phyloP scores from a whole-genome alignment of 2,797 vertebrate genomes.

The Urocyon cinereoargenteus region DNA sequence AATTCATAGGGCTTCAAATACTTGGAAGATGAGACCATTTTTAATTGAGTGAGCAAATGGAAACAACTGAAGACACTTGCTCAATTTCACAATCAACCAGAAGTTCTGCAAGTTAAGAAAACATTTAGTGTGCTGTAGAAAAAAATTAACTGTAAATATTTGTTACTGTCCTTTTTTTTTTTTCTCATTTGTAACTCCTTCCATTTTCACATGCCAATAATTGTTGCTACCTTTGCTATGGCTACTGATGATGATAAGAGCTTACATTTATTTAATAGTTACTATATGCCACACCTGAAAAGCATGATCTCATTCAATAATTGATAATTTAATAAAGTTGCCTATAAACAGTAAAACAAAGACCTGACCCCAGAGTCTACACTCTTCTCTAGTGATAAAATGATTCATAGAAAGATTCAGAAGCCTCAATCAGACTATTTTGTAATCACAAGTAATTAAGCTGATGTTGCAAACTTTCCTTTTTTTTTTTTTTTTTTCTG shows the following conservation, averaged over 20 bases:
- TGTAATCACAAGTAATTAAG: not conserved
- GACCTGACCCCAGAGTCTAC: not conserved
- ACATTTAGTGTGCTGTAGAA: not conserved
- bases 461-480: not conserved
- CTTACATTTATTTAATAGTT: not conserved
- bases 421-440: not conserved
- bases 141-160: not conserved
- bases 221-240: not conserved
- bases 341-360: not conserved
- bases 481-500: not conserved
- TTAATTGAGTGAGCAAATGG: constrained; percentile 29
- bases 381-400: not conserved
- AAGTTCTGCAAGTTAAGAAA: constrained; percentile 35
- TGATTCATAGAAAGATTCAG: not conserved
- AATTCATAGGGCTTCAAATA: not conserved
- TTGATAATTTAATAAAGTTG: not conserved
- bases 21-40: not conserved
- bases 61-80: constrained; percentile 26
- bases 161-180: not conserved
- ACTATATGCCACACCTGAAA: not conserved
- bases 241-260: not conserved
- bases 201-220: not conserved
- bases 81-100: not conserved
- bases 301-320: not conserved
- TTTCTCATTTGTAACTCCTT: not conserved